Base-by-base conservation (phyloP, 1,140 invertebrate genomes). In the Anastrepha ludens region DNA sequence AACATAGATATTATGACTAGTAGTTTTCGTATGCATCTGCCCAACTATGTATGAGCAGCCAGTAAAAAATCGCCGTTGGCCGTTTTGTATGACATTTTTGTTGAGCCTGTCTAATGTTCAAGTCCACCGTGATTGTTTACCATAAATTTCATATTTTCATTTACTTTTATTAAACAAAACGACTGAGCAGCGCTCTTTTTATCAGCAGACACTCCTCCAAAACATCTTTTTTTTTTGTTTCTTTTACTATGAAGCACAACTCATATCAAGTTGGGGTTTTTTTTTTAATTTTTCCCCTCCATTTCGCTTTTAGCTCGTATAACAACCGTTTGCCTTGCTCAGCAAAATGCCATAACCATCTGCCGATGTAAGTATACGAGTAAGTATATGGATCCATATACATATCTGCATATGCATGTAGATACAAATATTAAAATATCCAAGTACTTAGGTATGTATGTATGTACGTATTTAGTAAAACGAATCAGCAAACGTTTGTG, bases 171-270 rank as follows among this genome's bases (percentile, higher is more conserved):
- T 67, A 67, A 29, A 29, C 65, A 67, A 67, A 67, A 29, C 29
- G 29, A 29, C 29, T 29, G 29, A 29, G 60, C 15, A 62, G 17
- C 60, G 8, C 29, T 64, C 20, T 64, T 64, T 6, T 64, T 64
- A 64, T 64, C 62, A 64, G 62, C 62, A n/a, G 62, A 64, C 62
- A 64, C 62, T 64, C 62, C 62, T 64, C 62, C n/a, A 1, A 64
- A 64, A 64, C 62, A 20, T 20, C 8, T 20, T 17, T 8, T 6
- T 9, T 64, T 64, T 17, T 64, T 64, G n/a, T 20, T 64, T 20
- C 29, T 67, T 67, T 44, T 44, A 5, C 13, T 39, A 11, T 44
- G 65, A 20, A 11, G 9, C 20, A 41, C 65, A 70, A 70, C 3
- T 64, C 62, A 64, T 64, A 64, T 64, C 62, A 64, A 64, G 62